phyloP scores from a whole-genome alignment of 2,113 vertebrate genomes.

The Sinocyclocheilus anshuiensis region DNA sequence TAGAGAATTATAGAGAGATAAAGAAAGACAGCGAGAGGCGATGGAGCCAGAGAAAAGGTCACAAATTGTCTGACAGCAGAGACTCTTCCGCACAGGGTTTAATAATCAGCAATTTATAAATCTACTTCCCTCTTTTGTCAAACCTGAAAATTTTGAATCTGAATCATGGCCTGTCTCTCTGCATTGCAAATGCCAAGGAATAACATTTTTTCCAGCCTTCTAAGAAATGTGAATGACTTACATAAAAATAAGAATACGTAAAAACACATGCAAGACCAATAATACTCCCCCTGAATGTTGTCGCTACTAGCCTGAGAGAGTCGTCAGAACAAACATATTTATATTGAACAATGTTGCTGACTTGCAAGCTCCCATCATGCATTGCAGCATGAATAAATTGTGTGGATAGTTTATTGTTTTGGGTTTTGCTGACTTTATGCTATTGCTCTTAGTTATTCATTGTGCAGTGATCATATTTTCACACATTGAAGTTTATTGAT shows the following conservation, averaged over 20 bases:
- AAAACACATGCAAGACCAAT: not conserved
- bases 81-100: not conserved
- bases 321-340: not conserved
- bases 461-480: not conserved
- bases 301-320: not conserved
- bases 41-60: constrained; percentile 33
- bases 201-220: not conserved
- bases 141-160: constrained; percentile 1
- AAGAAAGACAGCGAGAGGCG: constrained; percentile 21
- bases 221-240: not conserved
- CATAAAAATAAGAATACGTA: not conserved
- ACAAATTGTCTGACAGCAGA: constrained; percentile 23
- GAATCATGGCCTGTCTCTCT: not conserved
- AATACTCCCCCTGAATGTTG: not conserved
- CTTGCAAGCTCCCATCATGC: not conserved
- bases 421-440: not conserved
- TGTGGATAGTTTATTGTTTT: not conserved
- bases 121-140: not conserved
- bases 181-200: not conserved
- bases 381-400: constrained; percentile 1
- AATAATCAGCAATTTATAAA: constrained; percentile 28
- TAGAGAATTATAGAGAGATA: constrained; percentile 25
- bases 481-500: not conserved
- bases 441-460: not conserved
- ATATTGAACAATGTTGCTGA: not conserved